phyloP scores from a whole-genome alignment of 2,888 invertebrate genomes.

The Hypomecis atomaria region DNA sequence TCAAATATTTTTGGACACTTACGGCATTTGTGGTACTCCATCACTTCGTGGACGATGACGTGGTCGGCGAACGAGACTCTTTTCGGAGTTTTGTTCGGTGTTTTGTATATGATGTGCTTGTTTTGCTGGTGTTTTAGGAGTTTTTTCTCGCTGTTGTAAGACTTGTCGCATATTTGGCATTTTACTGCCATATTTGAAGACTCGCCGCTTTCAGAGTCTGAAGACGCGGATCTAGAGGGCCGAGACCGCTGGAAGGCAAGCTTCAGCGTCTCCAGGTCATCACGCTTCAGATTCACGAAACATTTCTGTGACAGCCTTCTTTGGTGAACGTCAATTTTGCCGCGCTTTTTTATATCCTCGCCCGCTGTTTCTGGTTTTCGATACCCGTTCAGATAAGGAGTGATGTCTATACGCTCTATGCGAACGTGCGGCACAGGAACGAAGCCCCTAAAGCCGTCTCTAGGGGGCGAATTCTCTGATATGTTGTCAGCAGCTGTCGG shows the following conservation, averaged over 20 bases:
- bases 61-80: slow-evolving; percentile 73
- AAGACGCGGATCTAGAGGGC: slow-evolving; percentile 28
- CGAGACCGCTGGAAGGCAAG: slow-evolving; percentile 30
- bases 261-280: slow-evolving; percentile 57
- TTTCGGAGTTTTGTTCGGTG: slow-evolving; percentile 57
- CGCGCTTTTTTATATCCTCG: slow-evolving; percentile 5
- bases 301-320: slow-evolving; percentile 52
- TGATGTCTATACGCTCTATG: slow-evolving; percentile 60
- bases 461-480: slow-evolving; percentile 49
- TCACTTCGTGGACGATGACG: slow-evolving; percentile 70
- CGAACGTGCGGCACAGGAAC: slow-evolving; percentile 57
- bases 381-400: slow-evolving; percentile 51
- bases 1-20: slow-evolving; percentile 73
- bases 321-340: slow-evolving; percentile 28
- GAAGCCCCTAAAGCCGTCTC: slow-evolving; percentile 60
- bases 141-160: slow-evolving; percentile 63
- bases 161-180: slow-evolving; percentile 71
- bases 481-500: slow-evolving; percentile 29
- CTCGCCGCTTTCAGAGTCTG: slow-evolving; percentile 49
- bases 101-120: slow-evolving; percentile 67
- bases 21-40: slow-evolving; percentile 70
- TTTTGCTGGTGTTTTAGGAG: slow-evolving; percentile 65
- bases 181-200: slow-evolving; percentile 51
- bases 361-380: slow-evolving; percentile 1
- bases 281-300: slow-evolving; percentile 53